Percentiles rank a stretch among this genome's conserved stretches.
phyloP scores from a whole-genome alignment of 2,888 invertebrate species.

The Sesia apiformis region DNA sequence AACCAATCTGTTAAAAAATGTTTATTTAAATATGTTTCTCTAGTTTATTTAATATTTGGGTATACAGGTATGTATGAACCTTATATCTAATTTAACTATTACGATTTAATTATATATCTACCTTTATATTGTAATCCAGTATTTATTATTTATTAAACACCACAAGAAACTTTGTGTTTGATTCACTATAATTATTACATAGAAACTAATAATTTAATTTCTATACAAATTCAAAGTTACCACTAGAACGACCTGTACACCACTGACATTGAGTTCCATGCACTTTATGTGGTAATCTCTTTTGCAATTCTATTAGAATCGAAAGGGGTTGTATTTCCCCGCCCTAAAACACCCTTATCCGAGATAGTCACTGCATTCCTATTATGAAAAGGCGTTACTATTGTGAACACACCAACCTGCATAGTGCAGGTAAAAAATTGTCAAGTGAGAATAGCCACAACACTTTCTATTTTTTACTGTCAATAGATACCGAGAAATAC shows the following conservation, averaged over 20 bases:
- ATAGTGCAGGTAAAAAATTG: too few relatives aligned
- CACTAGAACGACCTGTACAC: slow-evolving; percentile 32
- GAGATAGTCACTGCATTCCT: slow-evolving; percentile 6
- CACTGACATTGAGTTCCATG: slow-evolving; percentile 44
- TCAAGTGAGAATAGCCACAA: too few relatives aligned
- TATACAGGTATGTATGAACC: background rate
- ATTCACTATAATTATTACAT: slow-evolving; percentile 2
- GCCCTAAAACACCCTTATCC: slow-evolving; percentile 24
- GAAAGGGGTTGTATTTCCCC: slow-evolving; percentile 39
- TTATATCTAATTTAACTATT: background rate
- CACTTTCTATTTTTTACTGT: too few relatives aligned
- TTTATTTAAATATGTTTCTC: too few relatives aligned
- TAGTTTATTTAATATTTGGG: background rate
- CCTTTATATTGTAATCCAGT: background rate
- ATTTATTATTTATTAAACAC: slow-evolving; percentile 20
- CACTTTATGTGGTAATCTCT: slow-evolving; percentile 38
- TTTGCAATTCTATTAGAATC: slow-evolving; percentile 32
- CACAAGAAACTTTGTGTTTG: slow-evolving; percentile 30
- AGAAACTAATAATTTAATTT: too few relatives aligned
- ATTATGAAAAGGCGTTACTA: slow-evolving; percentile 18
- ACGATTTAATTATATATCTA: background rate
- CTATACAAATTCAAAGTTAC: slow-evolving; percentile 21
- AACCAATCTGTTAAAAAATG: too few relatives aligned
- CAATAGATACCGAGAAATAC: too few relatives aligned
- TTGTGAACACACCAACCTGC: too few relatives aligned